A percentile compares a stretch with the other conserved stretches of the same genome.
phyloP scores from a whole-genome alignment of 53 echinoderm and acorn worm species.

The Mesocentrotus franciscanus region DNA sequence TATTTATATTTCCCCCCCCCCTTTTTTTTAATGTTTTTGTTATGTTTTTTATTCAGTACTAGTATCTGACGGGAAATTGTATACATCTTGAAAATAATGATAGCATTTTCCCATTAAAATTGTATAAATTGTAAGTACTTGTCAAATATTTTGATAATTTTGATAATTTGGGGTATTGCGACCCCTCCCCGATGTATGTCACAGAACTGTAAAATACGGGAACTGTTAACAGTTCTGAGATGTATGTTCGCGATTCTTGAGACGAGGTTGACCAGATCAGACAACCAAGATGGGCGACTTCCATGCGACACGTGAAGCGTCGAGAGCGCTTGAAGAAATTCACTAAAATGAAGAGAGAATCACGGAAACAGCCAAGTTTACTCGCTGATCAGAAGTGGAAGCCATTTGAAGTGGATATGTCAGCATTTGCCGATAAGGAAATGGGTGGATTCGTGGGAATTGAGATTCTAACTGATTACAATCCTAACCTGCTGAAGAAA shows the following conservation, averaged over 20 bases:
- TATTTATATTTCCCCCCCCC: no score
- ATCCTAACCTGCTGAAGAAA: constrained; percentile 55
- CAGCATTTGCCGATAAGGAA: constrained; percentile 75
- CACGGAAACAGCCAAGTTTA: background rate
- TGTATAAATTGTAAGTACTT: no score
- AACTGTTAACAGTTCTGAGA: no score
- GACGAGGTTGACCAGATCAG: background rate
- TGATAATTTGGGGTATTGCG: no score
- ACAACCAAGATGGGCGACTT: constrained; percentile 55
- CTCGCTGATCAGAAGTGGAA: constrained; percentile 73
- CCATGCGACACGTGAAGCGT: constrained; percentile 50
- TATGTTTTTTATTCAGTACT: no score
- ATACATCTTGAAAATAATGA: no score
- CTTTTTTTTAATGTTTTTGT: no score
- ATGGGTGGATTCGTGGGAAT: constrained; percentile 82
- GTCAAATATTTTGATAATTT: no score
- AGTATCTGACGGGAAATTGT: no score
- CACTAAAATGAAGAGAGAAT: constrained; percentile 50
- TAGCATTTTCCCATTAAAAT: no score
- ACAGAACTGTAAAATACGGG: no score
- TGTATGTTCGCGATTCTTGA: background rate
- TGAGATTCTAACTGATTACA: constrained; percentile 83
- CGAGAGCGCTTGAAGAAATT: constrained; percentile 26
- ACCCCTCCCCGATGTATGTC: no score
- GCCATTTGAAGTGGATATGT: constrained; percentile 75